Percentiles rank a stretch among this genome's conserved stretches.
These are phyloP conservation scores for Leistus spinibarbis DNA, from an alignment of 2,888 invertebrate genomes.

Conservation along the genomic window DNA sequence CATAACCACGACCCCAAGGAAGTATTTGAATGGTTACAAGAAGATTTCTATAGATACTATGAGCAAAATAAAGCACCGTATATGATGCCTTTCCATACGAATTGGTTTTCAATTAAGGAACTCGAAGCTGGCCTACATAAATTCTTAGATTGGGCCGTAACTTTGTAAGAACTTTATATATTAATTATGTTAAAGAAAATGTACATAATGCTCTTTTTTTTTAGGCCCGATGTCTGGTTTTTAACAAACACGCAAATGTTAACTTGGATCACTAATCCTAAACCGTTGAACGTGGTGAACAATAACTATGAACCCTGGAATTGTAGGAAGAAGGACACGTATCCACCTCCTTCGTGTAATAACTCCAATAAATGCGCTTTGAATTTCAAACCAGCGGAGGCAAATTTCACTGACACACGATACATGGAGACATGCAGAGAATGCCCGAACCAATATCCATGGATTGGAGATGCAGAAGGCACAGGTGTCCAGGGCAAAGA, in stretches of 20 bases:
- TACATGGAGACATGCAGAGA: slow-evolving; percentile 88
- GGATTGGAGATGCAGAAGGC: slow-evolving; percentile 87
- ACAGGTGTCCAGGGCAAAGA: slow-evolving; percentile 80
- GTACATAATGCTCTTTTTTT: not conserved
- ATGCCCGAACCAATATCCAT: slow-evolving; percentile 85
- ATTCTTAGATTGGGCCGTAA: slow-evolving; percentile 81
- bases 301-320: slow-evolving; percentile 79
- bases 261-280: slow-evolving; percentile 89
- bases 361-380: slow-evolving; percentile 84
- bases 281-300: slow-evolving; percentile 68
- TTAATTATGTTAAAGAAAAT: not conserved
- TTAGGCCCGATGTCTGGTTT: slow-evolving; percentile 83
- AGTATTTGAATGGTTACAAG: slow-evolving; percentile 87
- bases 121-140: slow-evolving; percentile 82
- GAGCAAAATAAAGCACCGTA: slow-evolving; percentile 89
- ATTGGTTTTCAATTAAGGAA: slow-evolving; percentile 92
- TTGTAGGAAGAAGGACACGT: slow-evolving; percentile 71
- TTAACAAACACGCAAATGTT: slow-evolving; percentile 87
- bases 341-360: slow-evolving; percentile 78
- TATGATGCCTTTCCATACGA: slow-evolving; percentile 96
- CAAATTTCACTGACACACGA: slow-evolving; percentile 79
- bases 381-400: slow-evolving; percentile 75
- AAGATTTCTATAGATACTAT: slow-evolving; percentile 85
- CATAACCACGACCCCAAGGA: slow-evolving; percentile 79
- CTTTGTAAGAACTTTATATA: slow-evolving; percentile 67